A percentile compares a stretch with the other conserved stretches of the same genome.
phyloP scores from a whole-genome alignment of 2,113 vertebrate genomes.

The Muntiacus reevesi region DNA sequence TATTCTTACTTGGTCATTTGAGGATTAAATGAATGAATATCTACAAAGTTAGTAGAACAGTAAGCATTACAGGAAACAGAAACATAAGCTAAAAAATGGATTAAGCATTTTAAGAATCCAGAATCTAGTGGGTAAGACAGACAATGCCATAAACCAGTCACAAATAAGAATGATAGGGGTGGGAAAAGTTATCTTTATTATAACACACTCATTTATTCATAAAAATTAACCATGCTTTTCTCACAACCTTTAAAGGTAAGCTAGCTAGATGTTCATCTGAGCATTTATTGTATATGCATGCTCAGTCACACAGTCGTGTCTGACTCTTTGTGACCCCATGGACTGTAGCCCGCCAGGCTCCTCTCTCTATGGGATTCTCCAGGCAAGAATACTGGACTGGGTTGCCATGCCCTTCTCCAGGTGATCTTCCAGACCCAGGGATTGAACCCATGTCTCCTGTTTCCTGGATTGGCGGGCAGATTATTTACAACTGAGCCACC shows the following conservation, averaged over 20 bases:
- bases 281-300: not conserved
- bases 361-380: not conserved
- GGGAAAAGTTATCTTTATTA: not conserved
- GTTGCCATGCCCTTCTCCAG: not conserved
- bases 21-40: slow-evolving; percentile 14
- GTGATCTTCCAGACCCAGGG: not conserved
- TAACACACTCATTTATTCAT: not conserved
- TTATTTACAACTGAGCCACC: not conserved
- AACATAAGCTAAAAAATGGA: not conserved
- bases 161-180: not conserved
- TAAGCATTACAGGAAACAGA: not conserved
- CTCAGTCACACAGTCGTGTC: not conserved
- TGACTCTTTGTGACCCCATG: not conserved
- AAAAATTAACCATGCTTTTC: not conserved
- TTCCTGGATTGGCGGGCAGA: not conserved
- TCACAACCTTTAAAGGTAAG: not conserved
- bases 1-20: not conserved
- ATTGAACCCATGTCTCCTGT: not conserved
- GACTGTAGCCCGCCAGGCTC: not conserved
- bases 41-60: not conserved
- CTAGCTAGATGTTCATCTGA: not conserved
- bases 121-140: not conserved
- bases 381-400: not conserved
- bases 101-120: not conserved
- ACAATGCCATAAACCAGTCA: not conserved